Base-by-base conservation (phyloP, 2,113 vertebrate genomes). In the Osmerus mordax region DNA sequence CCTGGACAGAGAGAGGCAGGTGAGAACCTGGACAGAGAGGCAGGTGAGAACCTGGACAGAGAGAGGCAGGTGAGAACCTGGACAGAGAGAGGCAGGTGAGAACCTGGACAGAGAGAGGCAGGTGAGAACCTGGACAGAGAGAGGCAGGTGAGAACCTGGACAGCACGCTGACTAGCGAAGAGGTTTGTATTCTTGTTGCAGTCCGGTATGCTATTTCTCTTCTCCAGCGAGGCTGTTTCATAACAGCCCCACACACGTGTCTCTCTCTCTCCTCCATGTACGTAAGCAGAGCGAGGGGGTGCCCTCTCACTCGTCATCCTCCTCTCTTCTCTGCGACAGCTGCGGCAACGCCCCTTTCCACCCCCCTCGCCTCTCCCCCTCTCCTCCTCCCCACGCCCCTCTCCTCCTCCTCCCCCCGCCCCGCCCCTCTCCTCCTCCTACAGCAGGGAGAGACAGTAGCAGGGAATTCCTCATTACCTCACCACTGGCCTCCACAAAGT, bases 381-480 rank as follows among this genome's bases (percentile, higher is more conserved):
- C 70, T 69, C 18, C 69, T 74, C 80, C 74, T 29, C 23, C 23
- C 23, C 23, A 1, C 23, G 23, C 23, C 23, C 23, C 23, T 23
- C 23, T 23, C 23, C 59, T 15, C 29, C 59, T 15, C 29, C 76
- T 60, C 58, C 76, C 77, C 83, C 82, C 80, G 52, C 60, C n/a
- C n/a, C 23, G 23, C 23, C 23, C 23, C 23, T 23, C 23, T 23
- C 23, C 59, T 15, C 29, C 59, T 15, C 29, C 74, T 70, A 83
- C 65, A 76, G 66, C 73, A 71, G 77, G 78, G 32, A 41, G 36
- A 92, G 70, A 73, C 82, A 72, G 84, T 80, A 76, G 15, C 89
- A 91, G 91, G 92, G 92, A 92, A 93, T 91, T 91, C 91, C 92
- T 90, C 70, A 89, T 91, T 90, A 91, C 88, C 84, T 91, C 87